Base-by-base conservation (phyloP, 2,888 invertebrate genomes). In the Priocnemis perturbator region DNA sequence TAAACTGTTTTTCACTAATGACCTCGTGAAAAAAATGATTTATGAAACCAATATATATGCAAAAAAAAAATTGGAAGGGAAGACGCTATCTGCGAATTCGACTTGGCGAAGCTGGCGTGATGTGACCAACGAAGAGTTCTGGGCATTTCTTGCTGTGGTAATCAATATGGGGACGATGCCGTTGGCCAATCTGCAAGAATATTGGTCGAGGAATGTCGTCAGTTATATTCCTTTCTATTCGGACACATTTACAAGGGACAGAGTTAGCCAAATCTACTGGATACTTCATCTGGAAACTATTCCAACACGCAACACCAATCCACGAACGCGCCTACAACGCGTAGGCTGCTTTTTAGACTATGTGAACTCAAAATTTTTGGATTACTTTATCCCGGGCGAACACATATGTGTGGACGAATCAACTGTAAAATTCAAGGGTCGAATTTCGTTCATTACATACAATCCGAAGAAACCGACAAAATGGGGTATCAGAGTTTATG, bases 141-240 rank as follows among this genome's bases (percentile, higher is more conserved):
- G 56, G 64, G 71, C 71, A 60, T 77, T 71, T 76, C 44, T 76
- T 63, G 71, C 68, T 26, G 68, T 76, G 20, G 62, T 75, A 26
- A 65, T 47, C 15, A 47, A 47, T 47, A 47, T 47, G 47, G 47
- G 47, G 4, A 47, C 47, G 17, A 47, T 47, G 47, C 47, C 47
- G 47, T 15, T 47, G 11, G 47, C 3, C 3, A 47, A 47, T 47
- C 11, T 47, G 17, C 47, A 47, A 11, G 47, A 47, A 47, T 47
- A 47, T 47, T 47, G 47, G 47, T 47, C 47, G 3, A 15, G 57
- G 47, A 60, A 66, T 56, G 37, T 26, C 45, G 37, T 55, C 53
- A 66, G 60, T 19, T 52, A 65, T 26, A 61, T 69, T 65, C 65
- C 63, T 55, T 63, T 63, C 55, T 69, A 66, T 62, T 56, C 61